Evolutionary conservation across 1,140 invertebrate species (phyloP).

Genomic region (Metaphire vulgaris): DNA sequence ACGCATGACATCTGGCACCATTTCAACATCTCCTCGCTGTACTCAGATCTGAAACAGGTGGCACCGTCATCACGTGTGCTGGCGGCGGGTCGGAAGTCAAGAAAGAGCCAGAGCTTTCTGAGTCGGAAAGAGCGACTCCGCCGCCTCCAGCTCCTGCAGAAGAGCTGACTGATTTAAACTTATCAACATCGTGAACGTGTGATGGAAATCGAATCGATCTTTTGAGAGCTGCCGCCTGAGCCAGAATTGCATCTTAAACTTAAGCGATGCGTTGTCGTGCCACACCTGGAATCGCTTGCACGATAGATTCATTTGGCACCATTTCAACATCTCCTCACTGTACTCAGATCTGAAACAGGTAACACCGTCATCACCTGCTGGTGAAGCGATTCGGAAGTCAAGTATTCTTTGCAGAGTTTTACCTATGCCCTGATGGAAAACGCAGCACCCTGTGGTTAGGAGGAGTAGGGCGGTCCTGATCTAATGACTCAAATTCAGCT

Average conservation of each 20-base stretch:
- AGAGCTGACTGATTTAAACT: constrained; percentile 58
- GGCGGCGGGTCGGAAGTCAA: constrained; percentile 67
- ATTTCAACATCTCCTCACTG: too few relatives aligned
- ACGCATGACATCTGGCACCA: neutral
- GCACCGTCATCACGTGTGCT: constrained; percentile 58
- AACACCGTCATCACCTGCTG: neutral
- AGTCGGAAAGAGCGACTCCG: constrained; percentile 74
- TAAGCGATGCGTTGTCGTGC: constrained; percentile 34
- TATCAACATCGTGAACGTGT: neutral
- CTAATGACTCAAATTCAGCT: too few relatives aligned
- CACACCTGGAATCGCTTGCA: neutral
- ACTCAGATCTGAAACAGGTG: too few relatives aligned
- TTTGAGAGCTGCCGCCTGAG: constrained; percentile 64
- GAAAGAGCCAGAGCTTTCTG: constrained; percentile 66
- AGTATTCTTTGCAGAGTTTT: constrained; percentile 67
- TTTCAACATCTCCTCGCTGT: too few relatives aligned
- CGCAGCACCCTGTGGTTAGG: constrained; percentile 68
- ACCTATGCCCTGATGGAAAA: constrained; percentile 64
- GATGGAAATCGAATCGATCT: neutral
- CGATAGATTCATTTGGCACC: too few relatives aligned
- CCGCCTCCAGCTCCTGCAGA: constrained; percentile 64
- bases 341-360: too few relatives aligned
- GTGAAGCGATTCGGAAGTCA: constrained; percentile 61
- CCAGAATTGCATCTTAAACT: constrained; percentile 61
- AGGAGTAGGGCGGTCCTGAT: too few relatives aligned